phyloP scores from a whole-genome alignment of 2,888 invertebrate species.

The Cenopis cana region DNA sequence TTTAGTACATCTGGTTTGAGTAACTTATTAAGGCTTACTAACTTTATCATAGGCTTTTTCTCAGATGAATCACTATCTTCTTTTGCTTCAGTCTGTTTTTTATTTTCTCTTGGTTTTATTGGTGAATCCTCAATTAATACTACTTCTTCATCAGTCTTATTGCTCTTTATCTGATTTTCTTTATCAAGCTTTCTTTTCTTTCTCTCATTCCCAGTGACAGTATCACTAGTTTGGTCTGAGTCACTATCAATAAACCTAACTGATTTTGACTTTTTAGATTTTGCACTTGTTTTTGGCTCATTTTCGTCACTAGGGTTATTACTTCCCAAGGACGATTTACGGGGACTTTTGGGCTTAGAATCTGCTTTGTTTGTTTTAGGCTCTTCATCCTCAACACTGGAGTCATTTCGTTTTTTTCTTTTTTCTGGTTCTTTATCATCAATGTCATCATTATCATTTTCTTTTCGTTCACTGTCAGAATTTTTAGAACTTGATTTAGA shows the following conservation, averaged over 20 bases:
- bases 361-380: background rate
- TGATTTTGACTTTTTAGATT: slow-evolving; percentile 48
- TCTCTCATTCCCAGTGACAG: slow-evolving; percentile 23
- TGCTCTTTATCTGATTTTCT: slow-evolving; percentile 38
- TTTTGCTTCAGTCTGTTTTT: slow-evolving; percentile 21
- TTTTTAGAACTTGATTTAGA: background rate
- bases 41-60: slow-evolving; percentile 67
- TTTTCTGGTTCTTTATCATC: background rate
- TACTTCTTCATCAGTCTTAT: slow-evolving; percentile 41
- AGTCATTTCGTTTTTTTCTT: background rate
- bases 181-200: slow-evolving; percentile 25
- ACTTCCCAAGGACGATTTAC: background rate
- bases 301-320: background rate
- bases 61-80: slow-evolving; percentile 33
- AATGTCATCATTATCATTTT: background rate
- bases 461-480: background rate
- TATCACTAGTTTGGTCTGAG: slow-evolving; percentile 50
- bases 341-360: background rate
- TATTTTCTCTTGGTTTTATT: slow-evolving; percentile 22
- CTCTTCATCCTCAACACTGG: slow-evolving; percentile 2
- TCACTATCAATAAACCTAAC: slow-evolving; percentile 52
- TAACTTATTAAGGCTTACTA: slow-evolving; percentile 73
- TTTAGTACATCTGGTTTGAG: slow-evolving; percentile 64
- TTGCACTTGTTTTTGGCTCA: slow-evolving; percentile 46
- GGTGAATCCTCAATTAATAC: slow-evolving; percentile 34